Evolutionary conservation across 2,888 invertebrate species (phyloP), one percentile per base, ranked within the genome.

Genomic region (Norana najaformis): DNA sequence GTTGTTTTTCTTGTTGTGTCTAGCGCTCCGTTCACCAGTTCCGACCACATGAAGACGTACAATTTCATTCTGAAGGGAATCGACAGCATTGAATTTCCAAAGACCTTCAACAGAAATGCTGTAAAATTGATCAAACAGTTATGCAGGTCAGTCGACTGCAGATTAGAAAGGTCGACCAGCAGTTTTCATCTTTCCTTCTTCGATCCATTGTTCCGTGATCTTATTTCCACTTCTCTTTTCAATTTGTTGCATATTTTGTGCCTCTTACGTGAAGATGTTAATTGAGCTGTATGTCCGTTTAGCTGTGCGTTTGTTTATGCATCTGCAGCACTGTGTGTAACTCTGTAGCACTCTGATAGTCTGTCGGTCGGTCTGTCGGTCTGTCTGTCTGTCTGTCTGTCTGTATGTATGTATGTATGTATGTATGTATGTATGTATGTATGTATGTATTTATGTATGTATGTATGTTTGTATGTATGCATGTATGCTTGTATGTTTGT

Each of bases 21-120:
- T 93, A 96, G 96, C 89, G 98, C 99, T 89, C 98, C 99, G 39
- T 98, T 99, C 95, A 97, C 98, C 88, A 98, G 98, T 69, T 96
- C 97, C 0, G 99, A 99, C 95, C 99, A 99, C 0, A 99, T 99
- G 99, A 98, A 98, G 95, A 99, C 99, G 0, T 99, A 99, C 95
- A 99, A 99, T 95, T 98, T 99, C 93, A 99, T 99, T 94, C 96
- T 99, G 92, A 99, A 98, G 95, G 99, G 99, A 91, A 99, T 99
- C 91, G 99, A 99, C 95, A 98, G 98, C 89, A 97, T 99, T 92
- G 99, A 99, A 95, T 99, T 99, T 96, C 99, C 99, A 23, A 96
- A 98, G 92, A 96, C 98, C 92, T 98, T 99, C 93, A 98, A 98
- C 14, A 96, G 98, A 93, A 98, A 98, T 94, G 99, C 99, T 38